Evolutionary conservation across 2,113 vertebrate genomes (phyloP), one percentile per base, ranked within the genome.

Genomic region (Corythornis cristatus): DNA sequence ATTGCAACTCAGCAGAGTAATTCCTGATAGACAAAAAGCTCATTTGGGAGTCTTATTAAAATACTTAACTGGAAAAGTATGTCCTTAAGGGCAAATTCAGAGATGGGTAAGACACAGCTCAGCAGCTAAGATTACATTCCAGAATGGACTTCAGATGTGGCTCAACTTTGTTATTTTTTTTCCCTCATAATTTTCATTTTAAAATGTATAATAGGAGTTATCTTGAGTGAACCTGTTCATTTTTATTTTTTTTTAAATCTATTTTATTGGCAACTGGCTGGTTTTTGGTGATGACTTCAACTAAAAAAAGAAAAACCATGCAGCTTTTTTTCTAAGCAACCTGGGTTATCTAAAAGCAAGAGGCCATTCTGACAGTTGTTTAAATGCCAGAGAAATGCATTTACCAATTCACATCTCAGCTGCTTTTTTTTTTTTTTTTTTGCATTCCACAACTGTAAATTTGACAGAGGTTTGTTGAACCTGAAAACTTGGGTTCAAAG

Each of bases 71-170:
- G 57, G 73, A 86, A 88, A 95, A 96, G 58, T 43, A 51, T 78
- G 77, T 84, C 88, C 92, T 93, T 21, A 74, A 89, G 88, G 90
- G 80, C 76, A 81, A 15, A 88, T 94, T 89, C 42, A 46, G 33
- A 9, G 37, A 45, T 48, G 87, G 71, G 75, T 82, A 73, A 76
- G 58, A 45, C 18, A 4, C 14, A 66, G 82, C 79, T 80, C 12
- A 0, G 67, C 57, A 88, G 72, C 79, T 71, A 71, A 57, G 79
- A 83, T 61, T 83, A 4, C 68, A 19, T 88, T 83, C 57, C 57
- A 56, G 86, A 91, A 53, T 83, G 80, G 72, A 90, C 86, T 83
- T 95, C 88, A 96, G 73, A 86, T 90, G 79, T 66, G 80, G 56
- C 65, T 88, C n/a, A 43, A 0, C 65, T 66, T 62, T 25, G 43